Percentiles rank a stretch among this genome's conserved stretches.
Evolutionary conservation across 2,888 invertebrate genomes (phyloP).

Genomic region (Athalia circularis): DNA sequence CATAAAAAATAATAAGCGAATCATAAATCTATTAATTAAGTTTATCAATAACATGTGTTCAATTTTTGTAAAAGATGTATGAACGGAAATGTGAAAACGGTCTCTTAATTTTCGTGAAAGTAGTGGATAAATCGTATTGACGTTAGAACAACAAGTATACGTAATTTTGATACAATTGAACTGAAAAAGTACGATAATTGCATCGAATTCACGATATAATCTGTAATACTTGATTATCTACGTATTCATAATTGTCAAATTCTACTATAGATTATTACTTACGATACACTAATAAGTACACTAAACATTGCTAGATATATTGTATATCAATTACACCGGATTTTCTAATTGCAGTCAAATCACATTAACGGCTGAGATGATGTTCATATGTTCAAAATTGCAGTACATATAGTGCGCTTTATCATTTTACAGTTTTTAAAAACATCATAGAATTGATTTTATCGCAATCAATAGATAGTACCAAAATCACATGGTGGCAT

Average conservation of each 20-base stretch:
- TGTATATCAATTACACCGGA: slow-evolving; percentile 48
- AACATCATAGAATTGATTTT: not conserved
- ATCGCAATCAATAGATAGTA: no score
- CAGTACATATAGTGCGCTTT: not conserved
- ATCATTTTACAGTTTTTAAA: not conserved
- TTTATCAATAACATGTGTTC: not conserved
- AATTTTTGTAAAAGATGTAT: not conserved
- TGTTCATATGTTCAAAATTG: slow-evolving; percentile 15
- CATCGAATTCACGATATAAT: slow-evolving; percentile 7
- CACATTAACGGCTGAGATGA: slow-evolving; percentile 54
- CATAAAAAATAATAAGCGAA: no score
- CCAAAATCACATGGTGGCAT: no score
- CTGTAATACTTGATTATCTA: not conserved
- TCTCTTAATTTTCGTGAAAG: not conserved
- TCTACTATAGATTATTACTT: slow-evolving; percentile 3
- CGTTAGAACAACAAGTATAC: not conserved
- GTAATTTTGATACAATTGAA: not conserved
- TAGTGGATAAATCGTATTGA: not conserved
- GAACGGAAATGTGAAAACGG: not conserved
- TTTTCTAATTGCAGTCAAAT: slow-evolving; percentile 65
- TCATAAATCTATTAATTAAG: not conserved
- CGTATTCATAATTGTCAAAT: slow-evolving; percentile 12
- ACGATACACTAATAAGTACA: slow-evolving; percentile 14
- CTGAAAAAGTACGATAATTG: not conserved
- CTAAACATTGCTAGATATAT: slow-evolving; percentile 37